phyloP scores from a whole-genome alignment of 2,888 invertebrate species.

The Bugulina stolonifera region DNA sequence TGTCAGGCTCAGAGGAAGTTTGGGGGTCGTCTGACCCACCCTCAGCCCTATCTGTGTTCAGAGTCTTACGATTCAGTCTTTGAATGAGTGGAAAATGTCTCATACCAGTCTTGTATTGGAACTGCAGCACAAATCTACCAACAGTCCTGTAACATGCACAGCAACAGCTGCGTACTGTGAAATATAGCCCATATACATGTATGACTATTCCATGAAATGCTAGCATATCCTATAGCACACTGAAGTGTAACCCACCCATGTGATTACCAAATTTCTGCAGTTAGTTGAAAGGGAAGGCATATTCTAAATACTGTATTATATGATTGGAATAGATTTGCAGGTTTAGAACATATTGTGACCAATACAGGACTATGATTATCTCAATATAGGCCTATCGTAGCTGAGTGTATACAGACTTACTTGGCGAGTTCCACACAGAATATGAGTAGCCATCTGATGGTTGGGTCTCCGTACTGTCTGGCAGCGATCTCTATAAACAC shows the following conservation, averaged over 20 bases:
- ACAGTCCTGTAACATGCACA: not conserved
- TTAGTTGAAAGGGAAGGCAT: too few relatives aligned
- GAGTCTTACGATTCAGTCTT: not conserved
- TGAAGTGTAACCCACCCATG: too few relatives aligned
- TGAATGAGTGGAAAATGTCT: not conserved
- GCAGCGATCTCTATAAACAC: constrained; percentile 19
- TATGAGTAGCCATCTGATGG: constrained; percentile 10
- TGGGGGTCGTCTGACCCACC: not conserved
- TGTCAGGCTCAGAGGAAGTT: not conserved
- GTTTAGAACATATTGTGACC: too few relatives aligned
- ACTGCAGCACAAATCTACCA: constrained; percentile 11
- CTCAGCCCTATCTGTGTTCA: not conserved
- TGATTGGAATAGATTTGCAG: too few relatives aligned
- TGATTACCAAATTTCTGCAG: too few relatives aligned
- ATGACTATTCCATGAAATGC: too few relatives aligned
- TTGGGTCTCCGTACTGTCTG: not conserved
- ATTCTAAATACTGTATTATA: too few relatives aligned
- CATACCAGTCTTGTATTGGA: constrained; percentile 5
- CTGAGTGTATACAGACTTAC: not conserved
- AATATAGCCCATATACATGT: too few relatives aligned
- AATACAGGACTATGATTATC: too few relatives aligned
- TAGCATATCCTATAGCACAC: too few relatives aligned
- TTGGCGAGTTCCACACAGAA: constrained; percentile 3
- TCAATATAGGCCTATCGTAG: too few relatives aligned
- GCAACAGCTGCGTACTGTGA: too few relatives aligned